phyloP scores from a whole-genome alignment of 1,140 invertebrate species.

The Drosophila rufa region DNA sequence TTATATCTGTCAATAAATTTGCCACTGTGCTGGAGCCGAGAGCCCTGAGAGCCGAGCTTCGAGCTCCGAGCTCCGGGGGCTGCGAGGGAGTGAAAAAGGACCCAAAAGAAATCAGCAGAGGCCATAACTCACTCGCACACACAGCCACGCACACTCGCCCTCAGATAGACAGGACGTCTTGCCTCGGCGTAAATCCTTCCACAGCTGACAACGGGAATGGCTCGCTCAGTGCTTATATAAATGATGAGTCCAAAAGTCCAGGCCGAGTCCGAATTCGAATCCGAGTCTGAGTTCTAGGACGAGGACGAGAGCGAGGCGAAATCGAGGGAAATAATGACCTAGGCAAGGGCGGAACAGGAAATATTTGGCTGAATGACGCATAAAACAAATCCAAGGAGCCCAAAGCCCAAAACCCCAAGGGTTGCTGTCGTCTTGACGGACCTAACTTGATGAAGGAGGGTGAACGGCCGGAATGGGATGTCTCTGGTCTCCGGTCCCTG shows the following conservation, averaged over 20 bases:
- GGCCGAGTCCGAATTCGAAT: slow-evolving; percentile 31
- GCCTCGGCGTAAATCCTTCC: slow-evolving; percentile 74
- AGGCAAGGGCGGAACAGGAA: slow-evolving; percentile 65
- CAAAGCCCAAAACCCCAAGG: slow-evolving; percentile 26
- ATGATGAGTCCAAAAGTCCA: slow-evolving; percentile 73
- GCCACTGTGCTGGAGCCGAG: slow-evolving; percentile 62
- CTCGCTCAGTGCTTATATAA: slow-evolving; percentile 77
- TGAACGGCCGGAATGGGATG: slow-evolving; percentile 22
- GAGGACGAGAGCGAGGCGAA: slow-evolving; percentile 1
- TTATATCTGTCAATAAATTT: slow-evolving; percentile 85
- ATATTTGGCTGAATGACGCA: slow-evolving; percentile 78
- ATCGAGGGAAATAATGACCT: slow-evolving; percentile 70
- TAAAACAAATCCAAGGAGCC: slow-evolving; percentile 73
- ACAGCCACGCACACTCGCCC: slow-evolving; percentile 37
- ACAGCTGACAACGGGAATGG: slow-evolving; percentile 78
- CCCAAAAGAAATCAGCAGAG: slow-evolving; percentile 76
- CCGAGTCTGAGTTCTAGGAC: not conserved
- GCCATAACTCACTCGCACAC: slow-evolving; percentile 80
- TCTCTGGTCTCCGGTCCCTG: slow-evolving; percentile 11
- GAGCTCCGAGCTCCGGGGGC: not conserved
- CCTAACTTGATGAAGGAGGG: slow-evolving; percentile 54
- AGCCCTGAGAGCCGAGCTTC: not conserved
- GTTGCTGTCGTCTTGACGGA: slow-evolving; percentile 70
- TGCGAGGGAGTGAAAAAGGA: slow-evolving; percentile 56
- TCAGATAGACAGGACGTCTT: slow-evolving; percentile 31